Percentiles rank a stretch among this genome's conserved stretches.
Evolutionary conservation across 2,888 invertebrate species (phyloP).

Genomic region (Ornithoptera priamus): DNA sequence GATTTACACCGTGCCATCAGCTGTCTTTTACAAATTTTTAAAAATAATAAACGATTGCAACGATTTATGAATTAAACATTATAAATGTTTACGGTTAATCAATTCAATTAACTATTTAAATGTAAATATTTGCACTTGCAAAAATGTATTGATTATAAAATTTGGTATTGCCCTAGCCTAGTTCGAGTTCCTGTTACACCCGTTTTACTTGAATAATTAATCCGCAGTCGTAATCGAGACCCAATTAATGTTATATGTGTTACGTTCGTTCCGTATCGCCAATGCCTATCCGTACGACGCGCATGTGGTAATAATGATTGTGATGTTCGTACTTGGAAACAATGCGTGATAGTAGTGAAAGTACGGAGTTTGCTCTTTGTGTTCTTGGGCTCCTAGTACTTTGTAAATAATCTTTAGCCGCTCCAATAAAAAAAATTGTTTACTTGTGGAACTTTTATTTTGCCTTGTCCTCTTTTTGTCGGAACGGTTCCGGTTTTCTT

Average conservation of each 20-base stretch:
- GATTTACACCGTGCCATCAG: too few relatives aligned
- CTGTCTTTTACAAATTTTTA: too few relatives aligned
- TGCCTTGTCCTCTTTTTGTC: too few relatives aligned
- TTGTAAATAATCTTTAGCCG: background rate
- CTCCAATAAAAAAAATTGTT: background rate
- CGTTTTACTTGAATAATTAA: slow-evolving; percentile 39
- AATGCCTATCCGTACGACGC: slow-evolving; percentile 43
- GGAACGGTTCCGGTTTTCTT: too few relatives aligned
- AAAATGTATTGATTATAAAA: slow-evolving; percentile 1
- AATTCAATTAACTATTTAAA: too few relatives aligned
- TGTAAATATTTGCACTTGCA: background rate
- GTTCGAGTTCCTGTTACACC: slow-evolving; percentile 33
- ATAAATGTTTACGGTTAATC: background rate
- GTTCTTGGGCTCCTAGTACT: slow-evolving; percentile 10
- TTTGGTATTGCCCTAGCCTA: slow-evolving; percentile 18
- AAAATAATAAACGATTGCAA: background rate
- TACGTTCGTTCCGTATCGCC: slow-evolving; percentile 73
- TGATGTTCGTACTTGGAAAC: slow-evolving; percentile 17
- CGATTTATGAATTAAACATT: background rate
- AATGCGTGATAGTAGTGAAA: slow-evolving; percentile 14
- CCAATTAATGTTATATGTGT: slow-evolving; percentile 55
- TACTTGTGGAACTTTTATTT: too few relatives aligned
- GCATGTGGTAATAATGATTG: slow-evolving; percentile 15
- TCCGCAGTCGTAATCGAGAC: slow-evolving; percentile 43
- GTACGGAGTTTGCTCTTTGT: background rate